These are phyloP conservation scores for Acanthiza pusilla DNA, from an alignment of 2,797 vertebrate species.

Conservation along the genomic window DNA sequence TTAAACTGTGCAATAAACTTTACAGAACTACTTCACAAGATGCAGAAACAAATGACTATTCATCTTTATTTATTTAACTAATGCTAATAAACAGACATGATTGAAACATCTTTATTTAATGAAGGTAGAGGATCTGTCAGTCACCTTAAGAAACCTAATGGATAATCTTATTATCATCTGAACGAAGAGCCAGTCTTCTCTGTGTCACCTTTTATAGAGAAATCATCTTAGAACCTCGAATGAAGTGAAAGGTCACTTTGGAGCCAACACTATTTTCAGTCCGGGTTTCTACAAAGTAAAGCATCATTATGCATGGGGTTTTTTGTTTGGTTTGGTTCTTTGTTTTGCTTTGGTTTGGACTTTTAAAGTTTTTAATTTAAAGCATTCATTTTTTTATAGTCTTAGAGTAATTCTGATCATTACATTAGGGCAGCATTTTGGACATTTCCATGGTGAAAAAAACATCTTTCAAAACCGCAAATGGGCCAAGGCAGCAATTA, in stretches of 20 bases:
- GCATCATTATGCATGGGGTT: rapidly evolving
- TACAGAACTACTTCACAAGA: neutral
- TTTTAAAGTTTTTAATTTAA: neutral
- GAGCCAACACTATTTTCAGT: neutral
- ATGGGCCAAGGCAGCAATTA: neutral
- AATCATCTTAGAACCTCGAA: neutral
- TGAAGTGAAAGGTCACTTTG: neutral
- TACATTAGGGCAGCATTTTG: neutral
- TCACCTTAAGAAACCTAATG: neutral
- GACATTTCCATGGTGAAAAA: neutral
- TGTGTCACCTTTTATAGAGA: neutral
- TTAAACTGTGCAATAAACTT: neutral
- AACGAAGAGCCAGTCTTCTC: neutral
- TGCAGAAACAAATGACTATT: neutral
- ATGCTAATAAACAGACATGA: neutral
- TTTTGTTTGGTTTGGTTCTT: neutral
- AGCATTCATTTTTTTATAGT: neutral
- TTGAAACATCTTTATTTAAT: neutral
- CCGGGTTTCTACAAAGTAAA: neutral
- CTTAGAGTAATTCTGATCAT: neutral
- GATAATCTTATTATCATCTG: neutral
- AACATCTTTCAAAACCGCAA: neutral
- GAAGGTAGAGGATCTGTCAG: neutral
- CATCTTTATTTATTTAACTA: neutral
- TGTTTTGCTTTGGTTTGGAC: rapidly evolving